Conservation (phyloP, 2,888 invertebrate species). For the Tryphoninae sp. region DNA sequence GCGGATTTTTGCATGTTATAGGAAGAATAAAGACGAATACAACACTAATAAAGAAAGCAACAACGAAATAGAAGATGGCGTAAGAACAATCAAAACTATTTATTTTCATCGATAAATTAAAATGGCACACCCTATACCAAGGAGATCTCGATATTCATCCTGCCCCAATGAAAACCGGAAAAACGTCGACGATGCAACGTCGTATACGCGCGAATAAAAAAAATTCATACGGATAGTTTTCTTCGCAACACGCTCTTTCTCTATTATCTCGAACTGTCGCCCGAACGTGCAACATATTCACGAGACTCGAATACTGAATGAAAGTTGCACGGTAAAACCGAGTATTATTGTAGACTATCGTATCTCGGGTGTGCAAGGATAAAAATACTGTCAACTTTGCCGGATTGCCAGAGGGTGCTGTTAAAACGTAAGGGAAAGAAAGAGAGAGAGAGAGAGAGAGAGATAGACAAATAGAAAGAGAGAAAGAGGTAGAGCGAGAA, state of each 20-base stretch:
- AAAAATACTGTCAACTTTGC: conserved; percentile 76
- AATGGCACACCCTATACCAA: too few relatives aligned
- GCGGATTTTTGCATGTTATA: too few relatives aligned
- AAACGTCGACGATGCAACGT: too few relatives aligned
- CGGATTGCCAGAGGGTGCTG: conserved; percentile 29
- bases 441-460: conserved; percentile 23
- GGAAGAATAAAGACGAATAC: too few relatives aligned
- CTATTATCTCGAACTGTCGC: conserved; percentile 10
- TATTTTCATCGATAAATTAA: too few relatives aligned
- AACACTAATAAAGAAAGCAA: too few relatives aligned
- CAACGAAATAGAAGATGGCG: too few relatives aligned
- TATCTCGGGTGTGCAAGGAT: conserved; percentile 58
- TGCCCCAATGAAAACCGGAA: too few relatives aligned
- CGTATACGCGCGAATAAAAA: too few relatives aligned
- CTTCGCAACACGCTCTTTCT: neutral
- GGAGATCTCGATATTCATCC: too few relatives aligned
- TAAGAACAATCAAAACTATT: too few relatives aligned
- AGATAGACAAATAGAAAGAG: conserved; percentile 32
- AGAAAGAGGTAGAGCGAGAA: neutral
- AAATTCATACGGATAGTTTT: too few relatives aligned
- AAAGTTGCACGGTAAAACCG: conserved; percentile 65
- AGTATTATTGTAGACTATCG: neutral
- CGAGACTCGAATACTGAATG: conserved; percentile 76
- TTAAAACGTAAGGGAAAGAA: conserved; percentile 12
- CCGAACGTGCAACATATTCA: conserved; percentile 69